A percentile compares a stretch with the other conserved stretches of the same genome.
Conservation (phyloP, 2,888 invertebrate species). For the Halictus ligatus region DNA sequence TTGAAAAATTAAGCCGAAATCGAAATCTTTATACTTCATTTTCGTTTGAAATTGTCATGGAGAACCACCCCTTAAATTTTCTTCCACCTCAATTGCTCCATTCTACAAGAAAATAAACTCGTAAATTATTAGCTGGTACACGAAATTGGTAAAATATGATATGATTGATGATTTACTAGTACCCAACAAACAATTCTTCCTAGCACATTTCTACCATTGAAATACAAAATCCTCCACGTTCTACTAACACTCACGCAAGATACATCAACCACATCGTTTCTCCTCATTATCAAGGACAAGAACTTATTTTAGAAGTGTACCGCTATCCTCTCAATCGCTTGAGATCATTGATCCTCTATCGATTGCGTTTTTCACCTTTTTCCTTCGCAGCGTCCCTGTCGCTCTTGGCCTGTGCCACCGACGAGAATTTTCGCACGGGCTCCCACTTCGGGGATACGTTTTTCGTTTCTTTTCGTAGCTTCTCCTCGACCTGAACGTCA, state of each 20-base stretch:
- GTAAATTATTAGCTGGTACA: no score
- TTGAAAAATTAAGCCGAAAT: no score
- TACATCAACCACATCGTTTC: not conserved
- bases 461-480: slow-evolving; percentile 39
- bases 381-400: slow-evolving; percentile 19
- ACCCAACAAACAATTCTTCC: no score
- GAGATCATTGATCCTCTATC: not conserved
- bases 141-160: no score
- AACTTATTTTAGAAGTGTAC: not conserved
- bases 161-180: no score
- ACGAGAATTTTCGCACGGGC: slow-evolving; percentile 69
- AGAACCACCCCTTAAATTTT: no score
- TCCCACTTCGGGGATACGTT: slow-evolving; percentile 67
- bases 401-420: slow-evolving; percentile 31
- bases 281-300: not conserved
- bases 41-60: no score
- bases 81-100: not conserved
- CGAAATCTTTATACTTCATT: no score
- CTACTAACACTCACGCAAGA: no score
- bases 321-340: not conserved
- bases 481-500: slow-evolving; percentile 8
- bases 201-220: no score
- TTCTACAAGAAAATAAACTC: not conserved
- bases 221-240: no score
- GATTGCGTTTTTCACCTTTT: slow-evolving; percentile 47